Percentiles rank a stretch among this genome's conserved stretches.
Evolutionary conservation across 1,140 invertebrate species (phyloP).

Genomic region (Antheraea pernyi): DNA sequence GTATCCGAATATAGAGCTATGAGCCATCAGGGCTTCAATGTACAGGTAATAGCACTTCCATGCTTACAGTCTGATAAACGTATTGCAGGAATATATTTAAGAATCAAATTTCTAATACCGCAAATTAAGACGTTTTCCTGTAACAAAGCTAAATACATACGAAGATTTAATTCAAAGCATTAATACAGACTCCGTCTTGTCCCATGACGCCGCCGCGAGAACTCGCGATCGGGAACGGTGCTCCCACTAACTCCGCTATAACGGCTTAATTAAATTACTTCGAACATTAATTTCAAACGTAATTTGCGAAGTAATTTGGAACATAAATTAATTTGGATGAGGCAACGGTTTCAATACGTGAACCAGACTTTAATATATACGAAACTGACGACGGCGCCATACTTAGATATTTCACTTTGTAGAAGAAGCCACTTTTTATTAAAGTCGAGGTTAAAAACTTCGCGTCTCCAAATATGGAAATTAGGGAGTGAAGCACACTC

Average conservation of each 20-base stretch:
- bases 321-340: conserved; percentile 2
- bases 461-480: conserved; percentile 15
- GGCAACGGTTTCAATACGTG: neutral
- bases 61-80: neutral
- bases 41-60: neutral
- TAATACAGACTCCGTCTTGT: neutral
- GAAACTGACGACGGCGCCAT: neutral
- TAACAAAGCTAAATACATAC: neutral
- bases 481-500: conserved; percentile 12
- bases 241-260: conserved; percentile 1
- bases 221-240: neutral
- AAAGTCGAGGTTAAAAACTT: conserved; percentile 2
- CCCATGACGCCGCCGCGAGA: neutral
- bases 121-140: neutral
- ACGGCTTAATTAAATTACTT: conserved; percentile 5
- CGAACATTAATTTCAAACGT: conserved; percentile 1
- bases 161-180: neutral
- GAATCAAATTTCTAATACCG: neutral
- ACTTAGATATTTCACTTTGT: neutral
- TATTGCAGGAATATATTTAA: neutral
- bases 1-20: too few relatives aligned
- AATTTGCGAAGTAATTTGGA: conserved; percentile 1
- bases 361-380: neutral
- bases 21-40: too few relatives aligned
- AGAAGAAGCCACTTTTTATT: conserved; percentile 10